Evolutionary conservation across 2,888 invertebrate species (phyloP).

Genomic region (Volucella inflata): DNA sequence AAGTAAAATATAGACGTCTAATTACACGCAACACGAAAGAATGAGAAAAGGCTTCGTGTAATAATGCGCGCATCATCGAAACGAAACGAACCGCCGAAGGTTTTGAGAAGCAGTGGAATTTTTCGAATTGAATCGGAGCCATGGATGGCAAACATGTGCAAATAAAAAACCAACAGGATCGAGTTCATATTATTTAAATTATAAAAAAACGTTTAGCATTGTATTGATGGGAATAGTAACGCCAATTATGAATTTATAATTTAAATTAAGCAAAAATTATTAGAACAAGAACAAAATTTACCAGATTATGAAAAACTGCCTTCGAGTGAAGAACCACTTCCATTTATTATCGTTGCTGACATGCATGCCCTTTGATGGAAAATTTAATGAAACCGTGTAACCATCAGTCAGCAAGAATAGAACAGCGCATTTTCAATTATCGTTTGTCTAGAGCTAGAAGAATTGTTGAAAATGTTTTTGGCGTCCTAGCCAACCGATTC

Average conservation of each 20-base stretch:
- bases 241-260: too few relatives aligned
- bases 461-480: too few relatives aligned
- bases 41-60: too few relatives aligned
- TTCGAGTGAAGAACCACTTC: slow-evolving; percentile 7
- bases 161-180: too few relatives aligned
- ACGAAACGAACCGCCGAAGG: background rate
- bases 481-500: too few relatives aligned
- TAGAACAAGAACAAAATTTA: slow-evolving; percentile 9
- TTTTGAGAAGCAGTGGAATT: background rate
- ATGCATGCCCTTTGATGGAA: background rate
- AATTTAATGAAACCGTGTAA: slow-evolving; percentile 22
- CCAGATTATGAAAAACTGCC: slow-evolving; percentile 1
- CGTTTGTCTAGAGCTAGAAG: slow-evolving; percentile 24
- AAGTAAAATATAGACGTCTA: too few relatives aligned
- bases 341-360: slow-evolving; percentile 18
- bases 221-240: background rate
- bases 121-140: background rate
- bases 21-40: too few relatives aligned
- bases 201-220: slow-evolving; percentile 17
- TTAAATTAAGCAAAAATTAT: slow-evolving; percentile 11
- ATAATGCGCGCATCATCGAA: too few relatives aligned
- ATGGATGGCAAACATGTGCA: too few relatives aligned
- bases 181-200: background rate
- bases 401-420: background rate
- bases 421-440: slow-evolving; percentile 35